Percentiles rank a stretch among this genome's conserved stretches.
Conservation (phyloP, 2,113 vertebrate species). For the Hymenochirus boettgeri region DNA sequence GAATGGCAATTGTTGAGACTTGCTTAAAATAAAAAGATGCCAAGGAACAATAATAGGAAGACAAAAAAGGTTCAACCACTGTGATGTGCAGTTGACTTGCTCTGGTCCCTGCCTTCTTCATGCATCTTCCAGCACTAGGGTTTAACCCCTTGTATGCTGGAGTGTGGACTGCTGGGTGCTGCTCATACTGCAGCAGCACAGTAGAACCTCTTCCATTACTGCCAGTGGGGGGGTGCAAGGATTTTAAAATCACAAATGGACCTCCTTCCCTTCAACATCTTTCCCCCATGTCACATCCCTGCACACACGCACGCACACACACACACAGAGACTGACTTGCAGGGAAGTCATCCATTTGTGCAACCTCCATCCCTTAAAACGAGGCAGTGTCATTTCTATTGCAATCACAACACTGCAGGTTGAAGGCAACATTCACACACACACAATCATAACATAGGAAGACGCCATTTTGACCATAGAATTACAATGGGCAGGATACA, state of each 20-base stretch:
- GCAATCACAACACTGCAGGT: slow-evolving; percentile 15
- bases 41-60: slow-evolving; percentile 36
- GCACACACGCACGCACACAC: background rate
- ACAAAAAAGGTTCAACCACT: slow-evolving; percentile 33
- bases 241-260: slow-evolving; percentile 9
- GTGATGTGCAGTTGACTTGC: slow-evolving; percentile 39
- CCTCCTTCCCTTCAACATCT: background rate
- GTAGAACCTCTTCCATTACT: background rate
- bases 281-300: background rate
- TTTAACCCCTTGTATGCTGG: slow-evolving; percentile 23
- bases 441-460: slow-evolving; percentile 61
- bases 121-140: slow-evolving; percentile 34
- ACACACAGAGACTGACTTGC: no score
- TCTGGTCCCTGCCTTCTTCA: slow-evolving; percentile 39
- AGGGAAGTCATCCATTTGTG: background rate
- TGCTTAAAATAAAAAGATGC: slow-evolving; percentile 30
- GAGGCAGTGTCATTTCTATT: slow-evolving; percentile 11
- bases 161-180: background rate
- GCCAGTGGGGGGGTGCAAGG: slow-evolving; percentile 5
- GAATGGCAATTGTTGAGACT: slow-evolving; percentile 19
- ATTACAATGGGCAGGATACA: slow-evolving; percentile 50
- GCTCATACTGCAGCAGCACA: background rate
- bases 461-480: slow-evolving; percentile 80
- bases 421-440: slow-evolving; percentile 11
- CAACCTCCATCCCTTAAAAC: slow-evolving; percentile 2